These are phyloP conservation scores for Dendrolimus pini DNA, from an alignment of 2,888 invertebrate species.

Conservation along the genomic window DNA sequence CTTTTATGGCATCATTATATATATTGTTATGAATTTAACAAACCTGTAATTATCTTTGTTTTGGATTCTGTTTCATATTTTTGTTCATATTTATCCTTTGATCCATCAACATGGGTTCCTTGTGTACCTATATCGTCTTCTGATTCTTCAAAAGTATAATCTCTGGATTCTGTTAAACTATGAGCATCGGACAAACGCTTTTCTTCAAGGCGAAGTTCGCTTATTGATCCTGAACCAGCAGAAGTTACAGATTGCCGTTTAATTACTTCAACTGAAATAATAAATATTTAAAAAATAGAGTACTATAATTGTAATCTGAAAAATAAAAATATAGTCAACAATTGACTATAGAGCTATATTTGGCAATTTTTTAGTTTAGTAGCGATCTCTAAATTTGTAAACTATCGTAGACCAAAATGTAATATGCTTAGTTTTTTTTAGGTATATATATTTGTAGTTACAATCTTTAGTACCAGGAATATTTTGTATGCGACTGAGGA, in stretches of 20 bases:
- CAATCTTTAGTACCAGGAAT: no score
- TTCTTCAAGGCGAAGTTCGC: slow-evolving; percentile 63
- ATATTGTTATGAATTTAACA: background rate
- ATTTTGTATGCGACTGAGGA: no score
- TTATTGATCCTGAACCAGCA: slow-evolving; percentile 58
- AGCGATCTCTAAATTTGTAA: no score
- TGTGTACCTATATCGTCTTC: slow-evolving; percentile 69
- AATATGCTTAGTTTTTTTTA: background rate
- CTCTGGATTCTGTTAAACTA: slow-evolving; percentile 67
- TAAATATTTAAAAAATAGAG: slow-evolving; percentile 2
- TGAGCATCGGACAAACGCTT: slow-evolving; percentile 69
- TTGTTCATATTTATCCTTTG: slow-evolving; percentile 43
- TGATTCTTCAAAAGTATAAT: slow-evolving; percentile 73
- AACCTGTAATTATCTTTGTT: slow-evolving; percentile 30
- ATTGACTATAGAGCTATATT: no score
- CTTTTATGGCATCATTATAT: background rate
- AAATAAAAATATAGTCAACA: background rate
- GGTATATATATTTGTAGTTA: slow-evolving; percentile 4
- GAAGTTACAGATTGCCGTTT: slow-evolving; percentile 69
- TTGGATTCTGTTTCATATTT: slow-evolving; percentile 43
- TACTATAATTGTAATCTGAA: background rate
- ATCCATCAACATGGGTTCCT: slow-evolving; percentile 53
- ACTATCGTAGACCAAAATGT: no score
- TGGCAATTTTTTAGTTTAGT: no score
- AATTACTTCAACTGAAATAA: slow-evolving; percentile 35